phyloP scores from a whole-genome alignment of 1,140 invertebrate species.

The Caenorhabditis brenneri region DNA sequence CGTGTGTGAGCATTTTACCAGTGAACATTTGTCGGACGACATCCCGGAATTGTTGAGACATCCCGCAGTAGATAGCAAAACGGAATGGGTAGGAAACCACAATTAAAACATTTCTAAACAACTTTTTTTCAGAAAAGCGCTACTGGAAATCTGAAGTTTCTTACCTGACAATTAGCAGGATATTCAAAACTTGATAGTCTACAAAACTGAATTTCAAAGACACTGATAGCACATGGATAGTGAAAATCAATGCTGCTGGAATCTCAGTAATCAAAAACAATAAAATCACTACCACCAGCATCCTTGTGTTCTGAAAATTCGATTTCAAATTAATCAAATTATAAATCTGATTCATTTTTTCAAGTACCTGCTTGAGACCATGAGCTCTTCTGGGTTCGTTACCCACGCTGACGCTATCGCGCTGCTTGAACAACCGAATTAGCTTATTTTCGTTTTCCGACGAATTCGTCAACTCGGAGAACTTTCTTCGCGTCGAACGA shows the following conservation, averaged over 20 bases:
- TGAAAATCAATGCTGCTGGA: slow-evolving; percentile 67
- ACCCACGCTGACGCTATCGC: slow-evolving; percentile 56
- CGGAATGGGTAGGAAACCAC: slow-evolving; percentile 67
- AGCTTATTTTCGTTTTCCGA: slow-evolving; percentile 40
- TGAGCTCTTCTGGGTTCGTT: slow-evolving; percentile 66
- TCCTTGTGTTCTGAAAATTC: slow-evolving; percentile 67
- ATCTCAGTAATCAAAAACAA: slow-evolving; percentile 68
- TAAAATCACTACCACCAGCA: slow-evolving; percentile 67
- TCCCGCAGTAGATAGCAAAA: slow-evolving; percentile 69
- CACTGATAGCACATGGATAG: slow-evolving; percentile 63
- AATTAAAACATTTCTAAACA: slow-evolving; percentile 67
- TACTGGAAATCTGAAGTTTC: too few species aligned
- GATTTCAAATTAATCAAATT: slow-evolving; percentile 41
- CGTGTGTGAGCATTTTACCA: slow-evolving; percentile 40
- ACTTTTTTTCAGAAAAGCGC: neutral
- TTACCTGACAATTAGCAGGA: slow-evolving; percentile 68
- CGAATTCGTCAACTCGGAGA: slow-evolving; percentile 13
- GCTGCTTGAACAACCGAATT: slow-evolving; percentile 35
- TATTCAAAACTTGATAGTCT: slow-evolving; percentile 66
- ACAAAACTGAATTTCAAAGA: slow-evolving; percentile 63
- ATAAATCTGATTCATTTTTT: neutral
- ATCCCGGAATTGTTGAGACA: slow-evolving; percentile 68
- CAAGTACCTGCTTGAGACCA: slow-evolving; percentile 65
- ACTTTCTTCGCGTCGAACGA: slow-evolving; percentile 30
- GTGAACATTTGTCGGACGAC: slow-evolving; percentile 58